Evolutionary conservation across 2,797 vertebrate genomes (phyloP), one percentile per base, ranked within the genome.

Genomic region (Microcaecilia unicolor): DNA sequence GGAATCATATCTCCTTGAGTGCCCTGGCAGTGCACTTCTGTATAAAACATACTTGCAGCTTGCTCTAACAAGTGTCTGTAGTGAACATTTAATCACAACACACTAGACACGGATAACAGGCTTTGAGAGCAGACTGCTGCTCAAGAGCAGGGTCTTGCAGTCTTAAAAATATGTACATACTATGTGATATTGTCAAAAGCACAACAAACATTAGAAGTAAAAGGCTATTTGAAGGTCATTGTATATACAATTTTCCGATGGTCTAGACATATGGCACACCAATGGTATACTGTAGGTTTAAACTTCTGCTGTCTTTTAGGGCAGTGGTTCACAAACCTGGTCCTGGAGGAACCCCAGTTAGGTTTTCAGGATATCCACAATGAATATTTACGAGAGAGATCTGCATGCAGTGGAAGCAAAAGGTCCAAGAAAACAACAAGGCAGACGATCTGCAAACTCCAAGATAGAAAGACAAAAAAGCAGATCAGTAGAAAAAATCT

Each of bases 131-230:
- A n/a, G n/a, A 15, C 33, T 59, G 30, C 56, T 56, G 31, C 38
- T 55, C 27, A 44, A 20, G 52, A 22, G n/a, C n/a, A n/a, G n/a
- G 38, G 26, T 41, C 37, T 55, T 37, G 61, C 4, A 16, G 41
- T 41, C 44, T 48, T 31, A 23, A 39, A 61, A 58, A 65, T 36
- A 57, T 12, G 59, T 32, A 59, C 55, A 49, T n/a, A n/a, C n/a
- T n/a, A n/a, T n/a, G 36, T 45, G 22, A 37, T 37, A 42, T 17
- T 8, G 48, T 26, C 41, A 56, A 51, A 17, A 65, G 50, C 35
- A 44, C 29, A 55, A 60, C 42, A 53, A 43, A 62, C 53, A 57
- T n/a, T n/a, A n/a, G 67, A 70, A 61, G 58, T 64, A 56, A 44
- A 33, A 61, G 49, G 39, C 29, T 4, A 1, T 27, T 38, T 41